A percentile compares a stretch with the other conserved stretches of the same genome.
phyloP scores from a whole-genome alignment of 2,888 invertebrate genomes.

The Lasioglossum marginatum region DNA sequence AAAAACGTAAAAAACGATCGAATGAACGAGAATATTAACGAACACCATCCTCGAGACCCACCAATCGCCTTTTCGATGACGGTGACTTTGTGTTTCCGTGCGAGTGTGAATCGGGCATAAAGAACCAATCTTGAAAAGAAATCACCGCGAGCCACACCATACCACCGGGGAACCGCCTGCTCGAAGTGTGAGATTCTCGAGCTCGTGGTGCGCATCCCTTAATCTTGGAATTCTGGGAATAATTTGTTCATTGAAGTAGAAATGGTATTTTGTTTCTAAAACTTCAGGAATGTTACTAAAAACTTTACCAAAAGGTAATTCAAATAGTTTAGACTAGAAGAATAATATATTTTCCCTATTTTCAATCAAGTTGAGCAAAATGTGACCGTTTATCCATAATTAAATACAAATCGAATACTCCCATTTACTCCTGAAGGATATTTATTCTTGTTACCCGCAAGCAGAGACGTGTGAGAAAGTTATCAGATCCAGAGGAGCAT shows the following conservation, averaged over 20 bases:
- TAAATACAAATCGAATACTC: not conserved
- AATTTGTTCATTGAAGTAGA: not conserved
- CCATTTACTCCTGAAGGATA: not conserved
- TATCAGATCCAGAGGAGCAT: conserved; percentile 16
- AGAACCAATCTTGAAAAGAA: conserved; percentile 67
- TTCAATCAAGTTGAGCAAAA: not conserved
- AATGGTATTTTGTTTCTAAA: not conserved
- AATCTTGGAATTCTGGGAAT: conserved; percentile 1
- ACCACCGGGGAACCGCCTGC: conserved; percentile 24
- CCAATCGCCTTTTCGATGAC: conserved; percentile 36
- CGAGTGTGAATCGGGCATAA: conserved; percentile 63
- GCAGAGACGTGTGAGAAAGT: not conserved
- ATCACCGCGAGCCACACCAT: conserved; percentile 59
- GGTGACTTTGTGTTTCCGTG: conserved; percentile 56
- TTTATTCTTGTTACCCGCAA: not conserved
- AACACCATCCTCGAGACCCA: conserved; percentile 43
- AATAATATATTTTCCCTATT: not conserved
- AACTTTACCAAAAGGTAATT: not conserved
- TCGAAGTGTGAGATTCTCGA: conserved; percentile 34
- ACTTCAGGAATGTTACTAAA: not conserved
- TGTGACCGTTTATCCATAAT: not conserved
- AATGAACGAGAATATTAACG: conserved; percentile 28
- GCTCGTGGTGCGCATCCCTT: conserved; percentile 32
- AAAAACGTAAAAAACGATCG: conserved; percentile 1
- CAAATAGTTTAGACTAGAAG: not conserved